These are phyloP conservation scores for Cephus cinctus DNA, from an alignment of 1,140 invertebrate species.

Conservation along the genomic window DNA sequence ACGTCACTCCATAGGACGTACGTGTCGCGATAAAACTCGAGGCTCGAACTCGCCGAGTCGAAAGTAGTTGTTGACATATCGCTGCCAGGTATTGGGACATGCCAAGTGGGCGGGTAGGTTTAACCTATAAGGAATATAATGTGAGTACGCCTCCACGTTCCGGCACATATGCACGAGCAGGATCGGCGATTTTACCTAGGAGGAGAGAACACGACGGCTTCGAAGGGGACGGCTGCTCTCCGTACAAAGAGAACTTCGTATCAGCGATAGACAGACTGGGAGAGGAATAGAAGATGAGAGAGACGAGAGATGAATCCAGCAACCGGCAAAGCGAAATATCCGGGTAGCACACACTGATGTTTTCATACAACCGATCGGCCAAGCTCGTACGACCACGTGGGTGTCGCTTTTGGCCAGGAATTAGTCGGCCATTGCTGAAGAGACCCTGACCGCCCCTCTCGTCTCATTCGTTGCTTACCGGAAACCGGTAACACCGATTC, in stretches of 20 bases:
- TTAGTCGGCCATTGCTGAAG: conserved; percentile 10
- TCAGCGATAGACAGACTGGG: no score
- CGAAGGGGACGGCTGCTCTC: not conserved
- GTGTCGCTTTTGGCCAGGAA: conserved; percentile 21
- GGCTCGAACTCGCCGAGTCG: not conserved
- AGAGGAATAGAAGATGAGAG: not conserved
- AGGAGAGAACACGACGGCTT: not conserved
- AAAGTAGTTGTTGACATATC: conserved; percentile 45
- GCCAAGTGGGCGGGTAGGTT: conserved; percentile 45
- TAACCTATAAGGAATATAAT: conserved; percentile 53
- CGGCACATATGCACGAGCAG: no score
- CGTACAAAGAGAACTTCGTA: not conserved
- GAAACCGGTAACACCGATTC: no score
- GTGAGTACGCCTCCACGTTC: conserved; percentile 43
- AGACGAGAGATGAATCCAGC: not conserved
- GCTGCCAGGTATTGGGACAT: conserved; percentile 47
- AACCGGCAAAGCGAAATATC: no score
- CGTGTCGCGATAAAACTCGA: conserved; percentile 2
- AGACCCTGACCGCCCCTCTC: no score
- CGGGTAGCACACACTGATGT: no score
- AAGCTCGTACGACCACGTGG: conserved; percentile 7
- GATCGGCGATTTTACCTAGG: not conserved
- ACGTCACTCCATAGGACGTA: not conserved
- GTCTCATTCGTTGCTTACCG: no score
- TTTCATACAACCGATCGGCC: no score